Base-by-base conservation (phyloP, 2,797 vertebrate species). In the Notoglanidium macrostoma region DNA sequence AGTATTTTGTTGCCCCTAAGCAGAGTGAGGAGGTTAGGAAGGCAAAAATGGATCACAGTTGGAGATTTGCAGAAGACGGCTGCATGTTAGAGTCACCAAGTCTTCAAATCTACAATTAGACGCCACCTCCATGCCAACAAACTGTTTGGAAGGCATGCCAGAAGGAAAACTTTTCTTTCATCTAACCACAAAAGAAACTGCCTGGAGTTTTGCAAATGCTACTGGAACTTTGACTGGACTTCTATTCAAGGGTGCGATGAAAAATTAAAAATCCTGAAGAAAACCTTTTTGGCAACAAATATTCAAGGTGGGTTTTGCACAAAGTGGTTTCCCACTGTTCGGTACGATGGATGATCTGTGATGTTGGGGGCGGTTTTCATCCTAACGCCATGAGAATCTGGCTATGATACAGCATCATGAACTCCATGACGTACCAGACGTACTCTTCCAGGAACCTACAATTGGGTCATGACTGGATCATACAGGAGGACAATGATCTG, bases 71-170 rank as follows among this genome's bases (percentile, higher is more conserved):
- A 83, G 63, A 51, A 21, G n/a, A 21, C 61, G 83, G 87, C 72
- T 74, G 55, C 6, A 84, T 87, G 32, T 77, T 70, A 23, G 32
- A 61, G 21, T 80, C 32, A 67, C 80, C 11, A 19, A 85, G 59
- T 54, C 3, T 61, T 26, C 68, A 83, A 51, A 67, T 83, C 80
- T 83, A 51, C 80, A 67, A 83, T 83, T 83, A 83, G 63, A 83
- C 10, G 11, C 61, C 59, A 82, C 23, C 19, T 65, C 61, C 59
- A 65, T 81, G 79, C 79, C 80, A 82, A 67, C 44, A 65, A 65
- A 82, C 61, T 67, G 8, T 82, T 49, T 11, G 17, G 44, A 67
- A 67, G 59, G 57, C 59, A 29, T 65, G 35, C 40, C 59, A 65
- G 17, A 67, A 83, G 26, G 54, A 35, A 83, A 67, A 23, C 46